Evolutionary conservation across 2,797 vertebrate species (phyloP).

Genomic region (Darevskia mixta): DNA sequence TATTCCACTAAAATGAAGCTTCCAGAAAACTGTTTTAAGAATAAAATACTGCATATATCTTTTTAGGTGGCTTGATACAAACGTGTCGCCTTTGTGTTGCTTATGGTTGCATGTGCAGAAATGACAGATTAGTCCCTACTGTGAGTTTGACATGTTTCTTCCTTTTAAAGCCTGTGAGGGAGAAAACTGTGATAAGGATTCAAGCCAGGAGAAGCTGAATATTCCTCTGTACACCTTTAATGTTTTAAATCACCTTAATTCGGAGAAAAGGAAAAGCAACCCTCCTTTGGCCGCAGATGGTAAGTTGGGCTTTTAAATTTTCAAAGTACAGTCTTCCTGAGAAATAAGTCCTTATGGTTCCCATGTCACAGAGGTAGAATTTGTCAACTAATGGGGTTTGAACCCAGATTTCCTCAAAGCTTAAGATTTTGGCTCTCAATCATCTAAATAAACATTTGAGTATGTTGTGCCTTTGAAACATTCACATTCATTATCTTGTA

Average conservation of each 20-base stretch:
- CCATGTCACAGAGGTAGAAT: not conserved
- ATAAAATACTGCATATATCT: not conserved
- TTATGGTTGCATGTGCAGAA: not conserved
- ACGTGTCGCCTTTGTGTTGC: not conserved
- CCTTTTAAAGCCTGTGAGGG: not conserved
- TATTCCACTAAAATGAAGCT: not conserved
- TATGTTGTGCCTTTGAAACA: no score
- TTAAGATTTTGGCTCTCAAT: not conserved
- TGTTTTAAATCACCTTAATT: conserved; percentile 18
- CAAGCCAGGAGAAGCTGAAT: not conserved
- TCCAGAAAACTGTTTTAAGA: not conserved
- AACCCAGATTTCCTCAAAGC: not conserved
- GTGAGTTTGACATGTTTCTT: not conserved
- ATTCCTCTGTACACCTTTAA: not conserved
- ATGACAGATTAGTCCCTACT: not conserved
- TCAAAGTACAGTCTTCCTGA: not conserved
- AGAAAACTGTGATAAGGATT: not conserved
- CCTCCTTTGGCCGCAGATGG: conserved; percentile 23
- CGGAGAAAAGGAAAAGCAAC: conserved; percentile 31
- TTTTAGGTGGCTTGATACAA: not conserved
- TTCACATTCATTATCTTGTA: no score
- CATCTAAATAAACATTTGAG: not conserved
- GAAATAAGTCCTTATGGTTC: not conserved
- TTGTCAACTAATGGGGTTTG: not conserved
- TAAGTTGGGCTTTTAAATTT: conserved; percentile 25